Conservation (phyloP, 2,888 invertebrate genomes). For the Steinernema scapterisci region DNA sequence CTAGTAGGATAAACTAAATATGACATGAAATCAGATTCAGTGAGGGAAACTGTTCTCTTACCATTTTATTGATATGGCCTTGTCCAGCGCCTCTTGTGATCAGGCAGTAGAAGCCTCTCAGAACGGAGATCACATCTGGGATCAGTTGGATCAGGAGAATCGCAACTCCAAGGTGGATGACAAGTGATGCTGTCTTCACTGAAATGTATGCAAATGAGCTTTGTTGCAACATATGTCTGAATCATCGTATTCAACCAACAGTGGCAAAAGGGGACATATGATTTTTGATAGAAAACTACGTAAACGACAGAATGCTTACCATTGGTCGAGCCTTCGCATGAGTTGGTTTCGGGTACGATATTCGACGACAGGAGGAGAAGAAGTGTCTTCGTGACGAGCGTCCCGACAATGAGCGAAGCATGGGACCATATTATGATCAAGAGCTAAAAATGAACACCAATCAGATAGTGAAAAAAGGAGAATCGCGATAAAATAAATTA, state of each 20-base stretch:
- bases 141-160: slow-evolving; percentile 51
- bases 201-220: too few relatives aligned
- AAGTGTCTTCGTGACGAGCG: slow-evolving; percentile 54
- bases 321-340: not conserved
- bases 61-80: not conserved
- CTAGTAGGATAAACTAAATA: slow-evolving; percentile 53
- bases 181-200: not conserved
- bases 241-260: too few relatives aligned
- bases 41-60: not conserved
- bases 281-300: too few relatives aligned
- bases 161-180: not conserved
- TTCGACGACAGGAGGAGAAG: slow-evolving; percentile 59
- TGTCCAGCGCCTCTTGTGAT: slow-evolving; percentile 31
- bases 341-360: slow-evolving; percentile 40
- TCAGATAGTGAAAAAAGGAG: too few relatives aligned
- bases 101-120: slow-evolving; percentile 46
- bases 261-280: too few relatives aligned
- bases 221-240: too few relatives aligned
- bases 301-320: not conserved
- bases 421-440: slow-evolving; percentile 53
- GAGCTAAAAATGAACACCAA: slow-evolving; percentile 46
- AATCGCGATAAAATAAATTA: too few relatives aligned
- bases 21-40: not conserved
- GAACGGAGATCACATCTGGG: slow-evolving; percentile 53
- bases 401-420: slow-evolving; percentile 50